Percentiles rank a stretch among this genome's conserved stretches.
These are phyloP conservation scores for Hipparchia sbordonii DNA, from an alignment of 2,888 invertebrate genomes.

Conservation along the genomic window DNA sequence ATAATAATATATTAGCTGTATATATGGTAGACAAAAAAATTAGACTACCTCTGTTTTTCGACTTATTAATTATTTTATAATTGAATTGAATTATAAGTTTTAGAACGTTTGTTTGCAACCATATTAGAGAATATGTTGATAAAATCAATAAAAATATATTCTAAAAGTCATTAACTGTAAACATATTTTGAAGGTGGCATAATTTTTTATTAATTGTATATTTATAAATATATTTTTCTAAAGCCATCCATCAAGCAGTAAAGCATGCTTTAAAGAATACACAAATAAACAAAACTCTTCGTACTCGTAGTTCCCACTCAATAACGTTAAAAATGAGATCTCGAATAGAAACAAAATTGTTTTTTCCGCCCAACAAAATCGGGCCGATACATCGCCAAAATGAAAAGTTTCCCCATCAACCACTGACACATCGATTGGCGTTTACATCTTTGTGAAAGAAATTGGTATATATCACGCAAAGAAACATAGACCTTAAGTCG, in stretches of 20 bases:
- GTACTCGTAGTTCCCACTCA: slow-evolving; percentile 65
- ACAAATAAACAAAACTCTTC: slow-evolving; percentile 49
- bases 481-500: slow-evolving; percentile 63
- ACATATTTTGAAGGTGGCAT: no score
- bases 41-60: no score
- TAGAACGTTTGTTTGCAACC: no score
- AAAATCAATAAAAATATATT: no score
- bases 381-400: slow-evolving; percentile 70
- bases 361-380: slow-evolving; percentile 62
- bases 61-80: no score
- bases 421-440: slow-evolving; percentile 78
- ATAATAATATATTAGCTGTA: no score
- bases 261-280: slow-evolving; percentile 52
- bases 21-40: no score
- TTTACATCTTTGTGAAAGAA: slow-evolving; percentile 77
- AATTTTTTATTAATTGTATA: not conserved
- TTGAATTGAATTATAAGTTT: no score
- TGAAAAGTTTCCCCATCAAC: slow-evolving; percentile 79
- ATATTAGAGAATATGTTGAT: no score
- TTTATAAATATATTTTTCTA: slow-evolving; percentile 24
- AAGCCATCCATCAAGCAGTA: slow-evolving; percentile 55
- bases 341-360: slow-evolving; percentile 76
- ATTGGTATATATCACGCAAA: slow-evolving; percentile 64
- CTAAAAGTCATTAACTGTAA: no score
- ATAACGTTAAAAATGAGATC: slow-evolving; percentile 76